Conservation (phyloP, 2,797 vertebrate genomes). For the Micrastur ruficollis region DNA sequence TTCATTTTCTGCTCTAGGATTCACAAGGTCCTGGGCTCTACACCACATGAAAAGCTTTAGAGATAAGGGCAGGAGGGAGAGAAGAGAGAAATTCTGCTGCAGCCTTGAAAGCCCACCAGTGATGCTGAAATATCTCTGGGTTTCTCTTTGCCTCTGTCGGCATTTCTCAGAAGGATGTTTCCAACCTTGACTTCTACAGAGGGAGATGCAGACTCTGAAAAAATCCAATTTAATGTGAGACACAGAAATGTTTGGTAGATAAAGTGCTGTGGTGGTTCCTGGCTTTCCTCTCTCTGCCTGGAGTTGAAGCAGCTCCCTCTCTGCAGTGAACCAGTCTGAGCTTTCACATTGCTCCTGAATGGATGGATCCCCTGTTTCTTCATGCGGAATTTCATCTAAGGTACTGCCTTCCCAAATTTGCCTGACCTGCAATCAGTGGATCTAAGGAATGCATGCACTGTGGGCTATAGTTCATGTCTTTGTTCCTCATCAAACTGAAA, state of each 20-base stretch:
- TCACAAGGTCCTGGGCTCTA: neutral
- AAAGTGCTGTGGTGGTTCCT: neutral
- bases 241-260: neutral
- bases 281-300: neutral
- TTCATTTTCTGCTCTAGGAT: neutral
- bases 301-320: neutral
- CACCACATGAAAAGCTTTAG: neutral
- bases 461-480: neutral
- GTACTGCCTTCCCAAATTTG: neutral
- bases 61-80: neutral
- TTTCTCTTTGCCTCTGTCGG: neutral
- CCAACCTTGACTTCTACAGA: neutral
- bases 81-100: neutral
- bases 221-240: neutral
- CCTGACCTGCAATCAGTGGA: neutral
- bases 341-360: neutral
- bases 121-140: neutral
- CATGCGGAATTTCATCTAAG: neutral
- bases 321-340: neutral
- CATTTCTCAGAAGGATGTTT: slow-evolving; percentile 15
- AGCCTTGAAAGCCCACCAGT: neutral
- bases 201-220: neutral
- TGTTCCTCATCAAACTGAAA: neutral
- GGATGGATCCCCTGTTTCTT: neutral
- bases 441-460: neutral